These are phyloP conservation scores for Lates japonicus DNA, from an alignment of 2,797 vertebrate species.

Conservation along the genomic window DNA sequence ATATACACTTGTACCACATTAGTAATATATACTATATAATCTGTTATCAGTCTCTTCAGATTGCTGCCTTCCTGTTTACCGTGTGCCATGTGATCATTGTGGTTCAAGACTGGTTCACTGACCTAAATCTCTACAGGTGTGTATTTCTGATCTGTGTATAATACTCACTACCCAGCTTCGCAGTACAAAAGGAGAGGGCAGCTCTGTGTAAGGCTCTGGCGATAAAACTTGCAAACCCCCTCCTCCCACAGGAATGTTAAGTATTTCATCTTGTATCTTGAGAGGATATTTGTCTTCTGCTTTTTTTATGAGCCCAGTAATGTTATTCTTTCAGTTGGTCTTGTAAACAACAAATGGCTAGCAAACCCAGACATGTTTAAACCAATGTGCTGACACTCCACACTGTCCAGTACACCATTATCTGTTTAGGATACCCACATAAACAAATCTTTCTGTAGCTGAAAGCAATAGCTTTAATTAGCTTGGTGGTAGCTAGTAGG, in stretches of 20 bases:
- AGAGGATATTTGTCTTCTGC: conserved; percentile 67
- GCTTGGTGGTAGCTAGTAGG: not conserved
- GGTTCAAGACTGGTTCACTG: conserved; percentile 95
- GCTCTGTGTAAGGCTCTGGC: conserved; percentile 2
- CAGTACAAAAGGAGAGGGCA: not conserved
- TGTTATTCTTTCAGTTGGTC: conserved; percentile 38
- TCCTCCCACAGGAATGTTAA: conserved; percentile 54
- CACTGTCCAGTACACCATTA: not conserved
- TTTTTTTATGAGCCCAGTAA: conserved; percentile 56
- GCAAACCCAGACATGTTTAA: conserved; percentile 12
- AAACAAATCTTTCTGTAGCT: not conserved
- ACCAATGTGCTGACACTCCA: not conserved
- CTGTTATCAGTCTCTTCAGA: conserved; percentile 90
- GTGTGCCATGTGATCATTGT: conserved; percentile 95
- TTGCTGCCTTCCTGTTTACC: conserved; percentile 93
- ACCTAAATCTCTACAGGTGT: conserved; percentile 93
- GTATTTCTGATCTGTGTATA: not conserved
- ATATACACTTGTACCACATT: not conserved
- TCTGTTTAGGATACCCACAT: not conserved
- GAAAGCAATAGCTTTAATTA: not conserved
- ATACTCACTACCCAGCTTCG: not conserved
- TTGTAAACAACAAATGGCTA: conserved; percentile 22
- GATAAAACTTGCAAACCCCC: not conserved
- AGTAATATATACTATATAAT: conserved; percentile 6
- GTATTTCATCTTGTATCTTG: conserved; percentile 49